A percentile compares a stretch with the other conserved stretches of the same genome.
Evolutionary conservation across 1,140 invertebrate genomes (phyloP).

Genomic region (Lethrus apterus): DNA sequence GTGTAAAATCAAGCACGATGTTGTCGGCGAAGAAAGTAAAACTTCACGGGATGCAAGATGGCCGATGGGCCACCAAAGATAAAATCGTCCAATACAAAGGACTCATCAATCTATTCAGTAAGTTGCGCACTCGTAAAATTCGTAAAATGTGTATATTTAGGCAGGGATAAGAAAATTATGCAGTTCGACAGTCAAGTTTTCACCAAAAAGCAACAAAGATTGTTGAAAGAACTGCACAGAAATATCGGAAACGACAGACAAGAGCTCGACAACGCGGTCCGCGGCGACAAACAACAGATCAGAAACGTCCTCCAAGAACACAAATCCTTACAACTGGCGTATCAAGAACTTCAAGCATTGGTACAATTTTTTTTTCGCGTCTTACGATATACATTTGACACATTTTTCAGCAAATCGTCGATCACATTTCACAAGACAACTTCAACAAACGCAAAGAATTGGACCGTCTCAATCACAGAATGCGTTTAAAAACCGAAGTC

Average conservation of each 20-base stretch:
- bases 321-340: conserved; percentile 48
- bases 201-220: conserved; percentile 44
- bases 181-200: conserved; percentile 42
- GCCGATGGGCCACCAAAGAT: conserved; percentile 54
- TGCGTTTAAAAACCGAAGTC: conserved; percentile 48
- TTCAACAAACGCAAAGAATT: conserved; percentile 51
- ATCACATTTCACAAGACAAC: conserved; percentile 50
- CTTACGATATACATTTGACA: conserved; percentile 4
- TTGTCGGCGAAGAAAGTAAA: conserved; percentile 48
- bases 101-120: conserved; percentile 54
- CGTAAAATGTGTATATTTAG: no score
- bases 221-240: conserved; percentile 42
- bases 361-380: conserved; percentile 1
- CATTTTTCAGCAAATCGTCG: conserved; percentile 47
- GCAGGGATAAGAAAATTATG: conserved; percentile 46
- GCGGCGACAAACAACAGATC: conserved; percentile 50
- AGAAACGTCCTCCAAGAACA: conserved; percentile 48
- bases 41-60: conserved; percentile 51
- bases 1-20: no score
- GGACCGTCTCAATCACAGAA: conserved; percentile 49
- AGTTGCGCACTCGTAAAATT: conserved; percentile 23
- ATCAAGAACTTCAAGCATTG: conserved; percentile 45
- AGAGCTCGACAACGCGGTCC: conserved; percentile 47
- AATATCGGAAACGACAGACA: conserved; percentile 44
- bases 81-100: conserved; percentile 57